Percentiles rank a stretch among this genome's conserved stretches.
Conservation (phyloP, 2,888 invertebrate species). For the Gastrophysa polygoni region DNA sequence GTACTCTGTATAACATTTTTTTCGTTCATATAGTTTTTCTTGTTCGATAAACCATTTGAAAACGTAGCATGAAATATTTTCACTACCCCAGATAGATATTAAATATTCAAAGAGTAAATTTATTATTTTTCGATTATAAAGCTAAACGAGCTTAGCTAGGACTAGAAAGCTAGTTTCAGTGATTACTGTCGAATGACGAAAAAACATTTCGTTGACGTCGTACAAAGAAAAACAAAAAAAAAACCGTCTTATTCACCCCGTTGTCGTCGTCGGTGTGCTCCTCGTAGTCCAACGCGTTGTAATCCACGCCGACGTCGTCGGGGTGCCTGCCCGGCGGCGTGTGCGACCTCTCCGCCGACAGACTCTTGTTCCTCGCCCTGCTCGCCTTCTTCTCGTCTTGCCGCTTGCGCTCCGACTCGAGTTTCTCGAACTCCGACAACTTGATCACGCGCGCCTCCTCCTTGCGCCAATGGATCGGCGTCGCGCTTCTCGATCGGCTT, state of each 20-base stretch:
- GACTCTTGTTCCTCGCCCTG: slow-evolving; percentile 61
- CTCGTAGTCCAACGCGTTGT: slow-evolving; percentile 77
- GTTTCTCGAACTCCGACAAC: slow-evolving; percentile 77
- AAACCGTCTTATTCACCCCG: slow-evolving; percentile 33
- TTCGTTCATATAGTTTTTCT: too few species aligned
- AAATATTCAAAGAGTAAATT: too few species aligned
- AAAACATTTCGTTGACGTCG: too few species aligned
- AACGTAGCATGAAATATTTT: too few species aligned
- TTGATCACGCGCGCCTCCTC: slow-evolving; percentile 86
- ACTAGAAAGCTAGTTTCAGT: too few species aligned
- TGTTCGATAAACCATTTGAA: too few species aligned
- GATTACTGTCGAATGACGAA: too few species aligned
- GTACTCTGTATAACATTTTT: too few species aligned
- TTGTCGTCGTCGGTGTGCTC: slow-evolving; percentile 54
- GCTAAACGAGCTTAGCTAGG: too few species aligned
- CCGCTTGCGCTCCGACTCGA: slow-evolving; percentile 70
- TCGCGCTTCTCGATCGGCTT: slow-evolving; percentile 84
- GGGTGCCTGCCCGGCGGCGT: slow-evolving; percentile 33
- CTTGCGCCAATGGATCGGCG: slow-evolving; percentile 94
- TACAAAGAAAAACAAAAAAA: too few species aligned
- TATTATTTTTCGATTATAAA: too few species aligned
- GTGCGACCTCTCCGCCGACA: slow-evolving; percentile 54
- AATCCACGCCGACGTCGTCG: slow-evolving; percentile 62
- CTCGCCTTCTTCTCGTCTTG: slow-evolving; percentile 59
- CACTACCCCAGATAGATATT: too few species aligned